Evolutionary conservation across 2,113 vertebrate species (phyloP), one percentile per base, ranked within the genome.

Genomic region (Parus major): DNA sequence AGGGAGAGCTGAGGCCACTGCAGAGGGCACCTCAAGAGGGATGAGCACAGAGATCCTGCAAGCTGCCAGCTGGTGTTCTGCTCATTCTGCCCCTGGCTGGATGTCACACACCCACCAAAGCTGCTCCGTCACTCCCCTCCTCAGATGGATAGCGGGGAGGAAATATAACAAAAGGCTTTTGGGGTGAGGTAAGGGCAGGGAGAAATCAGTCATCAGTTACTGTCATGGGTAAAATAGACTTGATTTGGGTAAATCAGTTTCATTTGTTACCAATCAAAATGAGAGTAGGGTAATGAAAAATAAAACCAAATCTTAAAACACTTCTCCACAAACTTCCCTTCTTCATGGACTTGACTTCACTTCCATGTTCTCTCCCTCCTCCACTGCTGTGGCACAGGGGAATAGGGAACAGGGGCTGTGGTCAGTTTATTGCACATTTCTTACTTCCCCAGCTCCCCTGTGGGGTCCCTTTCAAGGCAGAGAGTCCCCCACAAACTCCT

Each of bases 181-280:
- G 41, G 28, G 28, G 42, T 7, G 8, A 81, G 44, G 10, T 36
- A 36, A 82, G 24, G 71, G 49, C 44, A 82, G 4, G 9, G 22
- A 53, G 39, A 33, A n/a, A 57, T 20, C 76, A 33, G 23, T 27
- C n/a, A n/a, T 2, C 50, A 70, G 13, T 9, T 47, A 16, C 3
- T 12, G 13, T 6, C 39, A 46, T 0, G 0, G n/a, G 19, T 6
- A 65, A 42, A 55, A 70, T 7, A 23, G 52, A 9, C 7, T 49
- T 5, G 12, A 39, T 46, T 57, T 39, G 39, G 39, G 52, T 23
- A 59, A 59, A 59, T 36, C 7, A 22, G 46, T 36, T 82, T 41
- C 9, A 8, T 70, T 76, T 59, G 23, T 41, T 52, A 35, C 22
- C 33, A 46, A 10, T 18, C 15, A 81, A 47, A 80, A 61, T 21